Conservation (phyloP, 2,797 vertebrate genomes). For the Cichlasoma orientale region DNA sequence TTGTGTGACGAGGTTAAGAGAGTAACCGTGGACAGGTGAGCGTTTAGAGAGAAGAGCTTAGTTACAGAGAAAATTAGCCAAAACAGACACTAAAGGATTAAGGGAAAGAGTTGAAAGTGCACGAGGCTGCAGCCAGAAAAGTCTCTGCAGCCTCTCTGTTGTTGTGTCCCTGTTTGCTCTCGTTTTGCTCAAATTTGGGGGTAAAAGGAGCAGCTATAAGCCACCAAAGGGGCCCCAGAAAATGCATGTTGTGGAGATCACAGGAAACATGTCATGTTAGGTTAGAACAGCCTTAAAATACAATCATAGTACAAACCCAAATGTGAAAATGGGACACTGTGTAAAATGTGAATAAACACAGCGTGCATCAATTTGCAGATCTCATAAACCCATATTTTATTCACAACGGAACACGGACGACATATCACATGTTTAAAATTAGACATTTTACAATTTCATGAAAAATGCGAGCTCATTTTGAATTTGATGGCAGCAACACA, state of each 20-base stretch:
- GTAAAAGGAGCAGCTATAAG: not conserved
- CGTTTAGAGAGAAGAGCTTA: not conserved
- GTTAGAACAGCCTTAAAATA: not conserved
- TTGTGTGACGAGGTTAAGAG: slow-evolving; percentile 13
- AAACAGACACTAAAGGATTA: not conserved
- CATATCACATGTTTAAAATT: not conserved
- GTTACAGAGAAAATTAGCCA: not conserved
- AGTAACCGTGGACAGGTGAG: not conserved
- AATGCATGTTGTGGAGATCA: not conserved
- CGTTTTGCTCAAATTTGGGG: not conserved
- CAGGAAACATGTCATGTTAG: not conserved
- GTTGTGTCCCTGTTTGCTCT: not conserved
- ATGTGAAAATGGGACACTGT: not conserved
- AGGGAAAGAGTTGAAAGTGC: not conserved
- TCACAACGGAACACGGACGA: too few species aligned
- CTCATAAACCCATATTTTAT: too few species aligned
- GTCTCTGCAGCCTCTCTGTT: not conserved
- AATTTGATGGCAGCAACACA: not conserved
- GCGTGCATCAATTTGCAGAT: too few species aligned
- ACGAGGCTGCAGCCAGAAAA: not conserved
- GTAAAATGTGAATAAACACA: too few species aligned
- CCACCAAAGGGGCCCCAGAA: too few species aligned
- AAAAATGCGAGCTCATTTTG: not conserved
- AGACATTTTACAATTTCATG: not conserved
- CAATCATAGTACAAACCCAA: not conserved